These are phyloP conservation scores for Lacerta agilis DNA, from an alignment of 2,797 vertebrate genomes.

Conservation along the genomic window DNA sequence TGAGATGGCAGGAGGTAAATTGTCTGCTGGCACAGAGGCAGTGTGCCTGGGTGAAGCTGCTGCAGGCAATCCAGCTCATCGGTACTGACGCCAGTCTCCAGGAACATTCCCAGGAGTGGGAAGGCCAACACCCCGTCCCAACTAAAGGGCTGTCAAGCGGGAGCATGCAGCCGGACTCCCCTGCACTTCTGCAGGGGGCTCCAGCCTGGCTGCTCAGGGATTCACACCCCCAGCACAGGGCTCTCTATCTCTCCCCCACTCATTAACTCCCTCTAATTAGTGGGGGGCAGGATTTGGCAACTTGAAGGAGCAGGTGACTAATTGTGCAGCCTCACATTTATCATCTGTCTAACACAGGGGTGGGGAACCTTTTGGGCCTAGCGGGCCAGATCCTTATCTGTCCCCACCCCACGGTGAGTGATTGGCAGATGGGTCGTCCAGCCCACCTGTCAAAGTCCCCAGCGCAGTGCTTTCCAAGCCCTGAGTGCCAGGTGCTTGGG, in stretches of 20 bases:
- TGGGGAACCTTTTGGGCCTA: not conserved
- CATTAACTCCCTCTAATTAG: not conserved
- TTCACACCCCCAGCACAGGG: not conserved
- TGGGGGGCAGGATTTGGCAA: not conserved
- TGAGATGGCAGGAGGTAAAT: not conserved
- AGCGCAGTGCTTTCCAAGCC: no score
- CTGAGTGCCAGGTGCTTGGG: no score
- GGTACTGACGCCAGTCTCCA: constrained; percentile 13
- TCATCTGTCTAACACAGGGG: not conserved
- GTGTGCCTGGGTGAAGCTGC: constrained; percentile 22
- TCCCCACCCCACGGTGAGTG: no score
- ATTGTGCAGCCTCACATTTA: not conserved
- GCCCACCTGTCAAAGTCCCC: no score
- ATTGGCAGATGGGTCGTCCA: no score
- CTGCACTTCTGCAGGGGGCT: not conserved
- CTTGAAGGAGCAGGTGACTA: not conserved
- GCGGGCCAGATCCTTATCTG: no score
- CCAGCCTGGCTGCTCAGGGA: not conserved
- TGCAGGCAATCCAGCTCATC: constrained; percentile 38
- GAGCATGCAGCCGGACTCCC: not conserved
- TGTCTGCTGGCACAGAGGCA: constrained; percentile 19
- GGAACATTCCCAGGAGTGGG: constrained; percentile 37
- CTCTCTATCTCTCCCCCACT: not conserved
- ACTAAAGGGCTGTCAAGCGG: not conserved
- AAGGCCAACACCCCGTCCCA: constrained; percentile 20